Evolutionary conservation across 2,797 vertebrate species (phyloP), one percentile per base, ranked within the genome.

Genomic region (Synanceia verrucosa): DNA sequence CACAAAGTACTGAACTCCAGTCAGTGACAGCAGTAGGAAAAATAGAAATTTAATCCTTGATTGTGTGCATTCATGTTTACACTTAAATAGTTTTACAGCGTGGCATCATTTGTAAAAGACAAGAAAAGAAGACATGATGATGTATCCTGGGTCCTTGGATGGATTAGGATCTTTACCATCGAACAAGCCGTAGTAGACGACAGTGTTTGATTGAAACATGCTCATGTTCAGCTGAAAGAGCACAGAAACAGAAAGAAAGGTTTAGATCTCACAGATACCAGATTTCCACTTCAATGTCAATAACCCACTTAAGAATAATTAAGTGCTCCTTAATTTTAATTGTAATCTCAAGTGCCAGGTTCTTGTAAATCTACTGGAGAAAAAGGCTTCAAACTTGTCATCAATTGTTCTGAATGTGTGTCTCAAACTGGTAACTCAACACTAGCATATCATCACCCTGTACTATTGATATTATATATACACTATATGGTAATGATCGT

Each of bases 111-210:
- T 94, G 80, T 94, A 95, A 84, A 95, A 95, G 78, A 95, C 58
- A 0, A 95, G 91, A 66, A 93, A 95, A 21, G 94, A 95, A 0
- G 88, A 92, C 94, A 95, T 94, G 66, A 92, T 87, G 78, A 95
- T 94, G 83, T 93, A 91, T 4, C 95, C 95, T 0, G 95, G 94
- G 16, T 88, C 29, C 24, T 73, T 65, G 9, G 87, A 47, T 1
- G 94, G 94, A 58, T 92, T 79, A 0, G 95, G 95, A 78, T 95
- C 91, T 18, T 41, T 52, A 6, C 93, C 94, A 0, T 91, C 57
- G 41, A 84, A 95, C 65, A 94, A 63, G 43, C 95, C 94, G 18
- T 90, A 94, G 88, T 95, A 95, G 53, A 93, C 9, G 2, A 95
- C 48, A 0, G 79, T 86, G 84, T 95, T 95, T 75, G 84, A 58